Base-by-base conservation (phyloP, 2,888 invertebrate genomes). In the Drosophila formosana region DNA sequence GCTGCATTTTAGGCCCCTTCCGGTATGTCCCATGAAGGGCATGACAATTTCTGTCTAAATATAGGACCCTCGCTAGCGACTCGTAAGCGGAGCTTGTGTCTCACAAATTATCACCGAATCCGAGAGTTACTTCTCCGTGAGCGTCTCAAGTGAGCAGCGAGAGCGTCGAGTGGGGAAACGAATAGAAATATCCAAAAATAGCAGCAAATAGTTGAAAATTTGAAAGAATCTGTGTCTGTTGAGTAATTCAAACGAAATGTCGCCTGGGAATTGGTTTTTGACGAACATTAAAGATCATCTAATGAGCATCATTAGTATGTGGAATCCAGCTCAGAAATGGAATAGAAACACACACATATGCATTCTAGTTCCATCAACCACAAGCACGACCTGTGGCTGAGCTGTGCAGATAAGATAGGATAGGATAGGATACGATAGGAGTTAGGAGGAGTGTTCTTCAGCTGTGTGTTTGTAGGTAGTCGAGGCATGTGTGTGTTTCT, bases 221-320 rank as follows among this genome's bases (percentile, higher is more conserved):
- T 77, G 52, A 58, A 43, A 34, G 11, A 37, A 66, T 71, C 61
- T 62, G 30, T 39, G 52, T 25, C 64, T 70, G 83, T 81, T 83
- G 82, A 82, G 83, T 82, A 82, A 82, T 82, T 82, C 88, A 65
- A 65, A 66, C 62, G 76, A 84, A 81, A 68, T 78, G 78, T 80
- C 76, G 80, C 70, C 70, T 71, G 56, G 68, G 80, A 77, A 79
- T 55, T 43, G 63, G 11, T 47, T 26, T 30, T 30, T 30, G 82
- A 81, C 67, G 79, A 63, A 66, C 80, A 66, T 75, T 85, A 82
- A 85, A 79, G 74, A 84, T 39, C 68, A 72, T 84, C 88, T 85
- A 85, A 85, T 85, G 84, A 89, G 84, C 82, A 75, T 85, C 84
- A 85, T 85, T 85, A 89, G 87, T 83, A 72, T 72, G 66, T 79